phyloP scores from a whole-genome alignment of 1,140 invertebrate genomes.

The Coboldia fuscipes region DNA sequence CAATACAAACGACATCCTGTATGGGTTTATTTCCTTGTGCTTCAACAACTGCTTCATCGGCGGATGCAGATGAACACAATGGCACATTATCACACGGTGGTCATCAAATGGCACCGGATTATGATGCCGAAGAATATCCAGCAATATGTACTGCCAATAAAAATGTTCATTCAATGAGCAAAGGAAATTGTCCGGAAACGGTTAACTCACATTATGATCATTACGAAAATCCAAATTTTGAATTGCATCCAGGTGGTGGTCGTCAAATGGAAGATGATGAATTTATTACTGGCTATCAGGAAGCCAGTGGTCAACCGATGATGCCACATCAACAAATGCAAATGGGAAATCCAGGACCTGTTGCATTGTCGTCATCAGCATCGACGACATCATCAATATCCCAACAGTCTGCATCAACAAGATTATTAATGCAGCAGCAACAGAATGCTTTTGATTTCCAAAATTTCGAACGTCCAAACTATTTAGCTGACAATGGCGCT shows the following conservation, averaged over 20 bases:
- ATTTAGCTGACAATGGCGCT: no score
- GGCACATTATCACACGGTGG: no score
- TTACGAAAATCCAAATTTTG: conserved; percentile 21
- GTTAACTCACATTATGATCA: conserved; percentile 14
- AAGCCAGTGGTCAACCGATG: conserved; percentile 1
- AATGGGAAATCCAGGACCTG: conserved; percentile 4
- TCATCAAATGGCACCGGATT: no score
- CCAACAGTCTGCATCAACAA: background rate
- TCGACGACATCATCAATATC: background rate
- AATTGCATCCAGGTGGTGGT: conserved; percentile 7
- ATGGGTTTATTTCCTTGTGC: no score
- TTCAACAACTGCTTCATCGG: no score
- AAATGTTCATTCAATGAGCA: conserved; percentile 57
- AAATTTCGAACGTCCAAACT: conserved; percentile 17
- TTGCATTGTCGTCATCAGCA: background rate
- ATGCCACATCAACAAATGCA: conserved; percentile 1
- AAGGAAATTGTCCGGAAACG: no score
- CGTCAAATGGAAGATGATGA: conserved; percentile 4
- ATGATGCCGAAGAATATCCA: no score
- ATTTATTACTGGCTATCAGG: conserved; percentile 7
- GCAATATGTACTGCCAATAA: conserved; percentile 69
- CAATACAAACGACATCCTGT: no score
- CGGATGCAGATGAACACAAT: no score
- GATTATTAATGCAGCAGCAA: conserved; percentile 2
- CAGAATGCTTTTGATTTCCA: conserved; percentile 13